Percentiles rank a stretch among this genome's conserved stretches.
phyloP scores from a whole-genome alignment of 1,140 invertebrate species.

The Antheraea mylitta region DNA sequence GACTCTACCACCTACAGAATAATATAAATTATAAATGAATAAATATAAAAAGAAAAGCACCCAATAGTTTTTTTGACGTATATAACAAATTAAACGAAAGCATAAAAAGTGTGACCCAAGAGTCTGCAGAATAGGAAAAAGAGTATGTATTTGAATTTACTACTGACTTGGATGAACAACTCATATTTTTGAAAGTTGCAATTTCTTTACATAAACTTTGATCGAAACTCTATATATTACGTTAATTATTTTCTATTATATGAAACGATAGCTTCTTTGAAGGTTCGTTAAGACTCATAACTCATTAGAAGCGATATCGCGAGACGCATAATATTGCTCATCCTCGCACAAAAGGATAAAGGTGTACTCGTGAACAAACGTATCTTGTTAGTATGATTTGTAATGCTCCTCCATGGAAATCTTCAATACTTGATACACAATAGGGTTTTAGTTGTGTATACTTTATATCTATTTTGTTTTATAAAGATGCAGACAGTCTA shows the following conservation, averaged over 20 bases:
- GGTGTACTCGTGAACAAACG: slow-evolving; percentile 37
- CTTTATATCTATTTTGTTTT: not conserved
- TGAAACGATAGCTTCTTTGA: slow-evolving; percentile 17
- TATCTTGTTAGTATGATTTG: slow-evolving; percentile 57
- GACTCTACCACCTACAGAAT: too few species aligned
- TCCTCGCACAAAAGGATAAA: slow-evolving; percentile 33
- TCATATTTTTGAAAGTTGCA: too few species aligned
- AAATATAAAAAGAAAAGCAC: too few species aligned
- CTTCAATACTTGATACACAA: slow-evolving; percentile 28
- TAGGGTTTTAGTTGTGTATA: not conserved
- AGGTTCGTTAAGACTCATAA: slow-evolving; percentile 35
- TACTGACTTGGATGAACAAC: too few species aligned
- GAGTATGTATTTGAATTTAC: too few species aligned
- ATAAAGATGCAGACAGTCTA: too few species aligned
- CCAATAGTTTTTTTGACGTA: too few species aligned
- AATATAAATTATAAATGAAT: too few species aligned
- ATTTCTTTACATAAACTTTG: not conserved
- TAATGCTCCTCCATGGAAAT: slow-evolving; percentile 20
- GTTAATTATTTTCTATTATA: not conserved
- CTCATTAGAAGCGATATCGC: slow-evolving; percentile 35
- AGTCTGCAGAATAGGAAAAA: too few species aligned
- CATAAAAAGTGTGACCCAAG: too few species aligned
- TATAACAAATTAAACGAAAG: too few species aligned
- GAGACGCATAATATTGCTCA: slow-evolving; percentile 25
- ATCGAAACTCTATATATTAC: not conserved